Evolutionary conservation across 2,113 vertebrate species (phyloP).

Genomic region (Salminus brasiliensis): DNA sequence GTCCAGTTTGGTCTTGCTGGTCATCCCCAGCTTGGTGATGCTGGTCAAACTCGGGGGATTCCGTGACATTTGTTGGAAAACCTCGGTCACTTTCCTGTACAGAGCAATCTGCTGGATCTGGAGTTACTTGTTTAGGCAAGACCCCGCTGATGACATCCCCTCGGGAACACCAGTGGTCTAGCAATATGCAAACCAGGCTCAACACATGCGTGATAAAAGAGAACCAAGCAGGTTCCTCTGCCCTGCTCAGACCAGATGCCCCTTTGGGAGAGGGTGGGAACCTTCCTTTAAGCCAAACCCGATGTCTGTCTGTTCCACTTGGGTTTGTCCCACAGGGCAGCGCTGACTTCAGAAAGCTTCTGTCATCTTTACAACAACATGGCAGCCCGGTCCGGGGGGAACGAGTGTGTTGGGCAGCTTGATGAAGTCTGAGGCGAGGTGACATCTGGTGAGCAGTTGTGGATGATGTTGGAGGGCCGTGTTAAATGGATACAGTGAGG

Average conservation of each 20-base stretch:
- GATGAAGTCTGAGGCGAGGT: neutral
- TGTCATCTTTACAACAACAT: conserved; percentile 1
- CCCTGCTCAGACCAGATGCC: neutral
- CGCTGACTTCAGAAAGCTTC: conserved; percentile 3
- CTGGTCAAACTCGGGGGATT: no score
- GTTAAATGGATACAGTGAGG: neutral
- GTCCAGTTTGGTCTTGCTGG: no score
- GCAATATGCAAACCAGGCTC: neutral
- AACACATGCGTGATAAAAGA: neutral
- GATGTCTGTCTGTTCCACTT: neutral
- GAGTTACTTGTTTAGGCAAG: neutral
- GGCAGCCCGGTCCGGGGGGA: neutral
- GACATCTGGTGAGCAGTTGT: conserved; percentile 1
- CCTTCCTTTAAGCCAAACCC: neutral
- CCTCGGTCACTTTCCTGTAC: no score
- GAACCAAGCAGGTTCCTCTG: neutral
- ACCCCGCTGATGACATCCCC: no score
- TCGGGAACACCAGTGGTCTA: neutral
- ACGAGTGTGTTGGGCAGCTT: neutral
- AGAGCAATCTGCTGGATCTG: no score
- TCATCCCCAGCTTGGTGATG: no score
- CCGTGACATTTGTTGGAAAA: no score
- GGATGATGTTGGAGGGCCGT: neutral
- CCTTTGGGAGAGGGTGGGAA: neutral
- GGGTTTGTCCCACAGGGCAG: neutral